Base-by-base conservation (phyloP, 2,797 vertebrate species). In the Ispidina lecontei region DNA sequence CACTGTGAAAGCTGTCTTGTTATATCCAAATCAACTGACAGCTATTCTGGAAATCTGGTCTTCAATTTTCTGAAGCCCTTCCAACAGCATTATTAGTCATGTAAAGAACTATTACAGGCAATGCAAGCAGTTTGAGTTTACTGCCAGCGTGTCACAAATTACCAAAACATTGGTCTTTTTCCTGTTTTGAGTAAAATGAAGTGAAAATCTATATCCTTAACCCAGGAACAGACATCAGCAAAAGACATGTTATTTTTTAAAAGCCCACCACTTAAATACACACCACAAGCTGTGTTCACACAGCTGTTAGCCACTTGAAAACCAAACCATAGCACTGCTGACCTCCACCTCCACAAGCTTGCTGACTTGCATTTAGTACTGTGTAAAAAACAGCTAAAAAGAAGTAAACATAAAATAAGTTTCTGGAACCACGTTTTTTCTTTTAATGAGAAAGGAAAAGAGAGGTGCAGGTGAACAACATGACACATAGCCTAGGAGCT, bases 31-130 rank as follows among this genome's bases (percentile, higher is more conserved):
- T 84, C 93, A 96, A 84, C 83, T 87, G 74, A 71, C 41, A 73
- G 63, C 90, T 54, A 83, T 33, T 88, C 77, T 80, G 59, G 77
- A 91, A 95, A 93, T 71, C 47, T 41, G 46, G 22, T 79, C 69
- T 90, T 85, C 89, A 87, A 95, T 88, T 87, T 55, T 90, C 35
- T 75, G 83, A 95, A 90, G 73, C 6, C 67, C 52, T 96, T 91
- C 41, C 51, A 94, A 21, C 20, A 73, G 33, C 20, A 56, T 71
- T 59, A 54, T 91, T 39, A 94, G 46, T 35, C 94, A 90, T 63
- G 25, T 43, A 94, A 91, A 91, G 52, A 77, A 78, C 91, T 82
- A 87, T 56, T 84, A 71, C 28, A 65, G 16, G 18, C 23, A 58
- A 92, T 65, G 31, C 56, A 93, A 89, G 92, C n/a, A 92, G 22